Evolutionary conservation across 2,797 vertebrate species (phyloP).

Genomic region (Cyclura pinguis): DNA sequence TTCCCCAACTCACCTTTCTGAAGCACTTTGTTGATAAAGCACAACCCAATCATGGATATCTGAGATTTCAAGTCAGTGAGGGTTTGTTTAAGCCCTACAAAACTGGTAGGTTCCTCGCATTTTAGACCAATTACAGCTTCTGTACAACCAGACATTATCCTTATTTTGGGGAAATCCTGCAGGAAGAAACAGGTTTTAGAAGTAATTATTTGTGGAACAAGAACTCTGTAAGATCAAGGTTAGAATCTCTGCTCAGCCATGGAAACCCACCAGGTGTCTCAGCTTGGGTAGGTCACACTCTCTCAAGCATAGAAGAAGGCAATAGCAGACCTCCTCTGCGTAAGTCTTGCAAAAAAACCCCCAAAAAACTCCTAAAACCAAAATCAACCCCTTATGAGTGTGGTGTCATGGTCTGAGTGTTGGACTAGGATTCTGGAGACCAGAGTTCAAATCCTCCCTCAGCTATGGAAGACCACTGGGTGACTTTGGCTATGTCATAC

Average conservation of each 20-base stretch:
- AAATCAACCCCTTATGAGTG: no score
- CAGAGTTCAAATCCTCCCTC: no score
- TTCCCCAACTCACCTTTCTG: slow-evolving; percentile 57
- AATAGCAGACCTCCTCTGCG: no score
- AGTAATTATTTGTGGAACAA: background rate
- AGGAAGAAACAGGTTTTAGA: background rate
- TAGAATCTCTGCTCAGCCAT: background rate
- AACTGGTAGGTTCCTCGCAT: slow-evolving; percentile 35
- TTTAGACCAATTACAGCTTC: slow-evolving; percentile 53
- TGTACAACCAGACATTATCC: slow-evolving; percentile 9
- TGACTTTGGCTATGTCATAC: no score
- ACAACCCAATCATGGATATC: slow-evolving; percentile 47
- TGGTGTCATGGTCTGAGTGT: no score
- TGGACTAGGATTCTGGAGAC: no score
- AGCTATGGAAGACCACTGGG: no score
- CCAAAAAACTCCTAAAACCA: no score
- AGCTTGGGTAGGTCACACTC: no score
- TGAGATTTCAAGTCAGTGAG: slow-evolving; percentile 35
- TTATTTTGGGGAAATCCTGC: slow-evolving; percentile 54
- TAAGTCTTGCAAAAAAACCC: no score
- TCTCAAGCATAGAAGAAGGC: no score
- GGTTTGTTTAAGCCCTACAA: slow-evolving; percentile 45
- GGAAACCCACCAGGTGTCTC: background rate
- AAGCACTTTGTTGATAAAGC: slow-evolving; percentile 56
- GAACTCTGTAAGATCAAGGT: background rate